These are phyloP conservation scores for Ceyx margarethae DNA, from an alignment of 2,113 vertebrate species.

Conservation along the genomic window DNA sequence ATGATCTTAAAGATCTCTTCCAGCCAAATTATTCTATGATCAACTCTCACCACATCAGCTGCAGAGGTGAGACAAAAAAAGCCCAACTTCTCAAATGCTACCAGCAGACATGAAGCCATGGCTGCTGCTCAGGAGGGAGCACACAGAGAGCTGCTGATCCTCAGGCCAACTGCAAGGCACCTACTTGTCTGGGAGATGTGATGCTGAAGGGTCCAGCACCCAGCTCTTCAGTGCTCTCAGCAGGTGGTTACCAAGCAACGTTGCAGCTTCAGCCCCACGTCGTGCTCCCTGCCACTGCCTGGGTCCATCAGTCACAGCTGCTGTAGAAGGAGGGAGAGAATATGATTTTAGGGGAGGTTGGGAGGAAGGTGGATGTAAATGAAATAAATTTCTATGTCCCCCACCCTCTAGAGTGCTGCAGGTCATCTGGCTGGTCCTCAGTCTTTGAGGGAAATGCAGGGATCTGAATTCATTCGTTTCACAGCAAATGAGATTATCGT, in stretches of 20 bases:
- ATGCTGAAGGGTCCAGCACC: not conserved
- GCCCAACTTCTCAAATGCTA: not conserved
- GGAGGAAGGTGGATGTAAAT: not conserved
- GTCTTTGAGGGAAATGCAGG: not conserved
- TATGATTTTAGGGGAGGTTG: not conserved
- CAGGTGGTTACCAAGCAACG: slow-evolving; percentile 56
- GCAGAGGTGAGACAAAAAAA: not conserved
- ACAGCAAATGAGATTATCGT: not conserved
- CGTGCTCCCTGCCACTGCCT: not conserved
- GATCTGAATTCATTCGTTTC: not conserved
- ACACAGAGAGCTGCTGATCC: not conserved
- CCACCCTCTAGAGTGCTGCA: not conserved
- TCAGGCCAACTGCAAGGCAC: slow-evolving; percentile 6
- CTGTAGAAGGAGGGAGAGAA: not conserved
- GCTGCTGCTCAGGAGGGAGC: not conserved
- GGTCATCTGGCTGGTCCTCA: not conserved
- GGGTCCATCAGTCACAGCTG: not conserved
- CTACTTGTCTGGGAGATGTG: not conserved
- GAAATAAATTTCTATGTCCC: not conserved
- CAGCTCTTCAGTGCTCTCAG: not conserved
- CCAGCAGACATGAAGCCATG: fast-evolving
- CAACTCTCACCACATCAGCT: not conserved
- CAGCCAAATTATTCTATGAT: too few species aligned
- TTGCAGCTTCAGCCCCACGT: not conserved
- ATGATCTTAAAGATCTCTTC: too few species aligned